Evolutionary conservation across 2,113 vertebrate genomes (phyloP), one percentile per base, ranked within the genome.

Genomic region (Tamias sibiricus): DNA sequence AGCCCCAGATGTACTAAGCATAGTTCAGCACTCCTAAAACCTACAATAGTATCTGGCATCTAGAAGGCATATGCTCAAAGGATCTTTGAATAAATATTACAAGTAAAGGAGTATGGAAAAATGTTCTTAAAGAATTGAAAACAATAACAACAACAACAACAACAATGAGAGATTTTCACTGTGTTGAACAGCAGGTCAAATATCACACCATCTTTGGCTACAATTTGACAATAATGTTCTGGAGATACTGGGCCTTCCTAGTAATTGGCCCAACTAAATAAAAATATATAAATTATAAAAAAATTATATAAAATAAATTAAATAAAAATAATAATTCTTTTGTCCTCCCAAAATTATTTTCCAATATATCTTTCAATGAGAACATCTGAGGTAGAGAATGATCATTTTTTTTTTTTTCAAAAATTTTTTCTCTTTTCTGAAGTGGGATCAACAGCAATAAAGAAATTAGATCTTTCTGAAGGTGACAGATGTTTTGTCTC

Each of bases 371-470:
- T 94, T 95, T 88, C 64, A 88, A 2, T 85, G 44, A 96, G 59
- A 90, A 62, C 8, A 87, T 71, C 0, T 93, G 49, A 89, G 42
- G 76, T 71, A 80, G 54, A 90, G 20, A 95, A 95, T 37, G 26
- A 90, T 44, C 26, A 37, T 40, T 94, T 86, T 64, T 26, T 91
- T 75, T 75, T 87, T 62, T 87, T 92, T 69, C 2, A 90, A 81
- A 64, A 8, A 81, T 95, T 96, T 47, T 79, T 10, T 94, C 19
- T 82, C n/a, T 95, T 94, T 96, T 90, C 30, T 97, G 69, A 97
- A 95, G 42, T 37, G 6, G 40, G 49, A 54, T 88, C 40, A 87
- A 97, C 0, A 94, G 10, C 68, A 91, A 49, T 44, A 68, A 87
- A 76, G 30, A 93, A 85, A 44, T 66, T 86, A 86, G 88, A 75